These are phyloP conservation scores for Helicoverpa zea DNA, from an alignment of 1,140 invertebrate species.

Conservation along the genomic window DNA sequence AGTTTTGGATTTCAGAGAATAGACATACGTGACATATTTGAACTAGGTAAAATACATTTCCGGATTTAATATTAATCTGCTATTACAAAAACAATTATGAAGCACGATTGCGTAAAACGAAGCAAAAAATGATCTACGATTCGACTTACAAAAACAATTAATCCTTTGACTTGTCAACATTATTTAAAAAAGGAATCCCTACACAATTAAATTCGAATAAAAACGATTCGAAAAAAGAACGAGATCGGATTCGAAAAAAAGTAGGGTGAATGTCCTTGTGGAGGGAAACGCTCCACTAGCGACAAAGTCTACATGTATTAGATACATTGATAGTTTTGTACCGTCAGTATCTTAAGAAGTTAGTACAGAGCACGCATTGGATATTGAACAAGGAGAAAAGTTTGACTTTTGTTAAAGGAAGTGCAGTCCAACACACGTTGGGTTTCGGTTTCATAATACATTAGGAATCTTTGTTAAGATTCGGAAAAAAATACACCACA, in stretches of 20 bases:
- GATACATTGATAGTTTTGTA: conserved; percentile 63
- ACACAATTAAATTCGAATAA: conserved; percentile 77
- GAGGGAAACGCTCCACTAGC: conserved; percentile 59
- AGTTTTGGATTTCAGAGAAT: neutral
- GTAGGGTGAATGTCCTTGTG: conserved; percentile 77
- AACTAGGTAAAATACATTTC: neutral
- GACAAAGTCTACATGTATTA: conserved; percentile 53
- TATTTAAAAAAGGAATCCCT: conserved; percentile 65
- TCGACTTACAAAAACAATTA: conserved; percentile 62
- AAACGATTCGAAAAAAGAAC: conserved; percentile 75
- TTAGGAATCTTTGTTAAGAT: conserved; percentile 48
- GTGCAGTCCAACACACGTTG: conserved; percentile 29
- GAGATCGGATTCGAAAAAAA: conserved; percentile 66
- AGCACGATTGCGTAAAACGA: neutral
- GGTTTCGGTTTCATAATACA: conserved; percentile 49
- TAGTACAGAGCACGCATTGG: conserved; percentile 39
- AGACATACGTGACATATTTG: too few relatives aligned
- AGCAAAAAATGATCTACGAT: conserved; percentile 27
- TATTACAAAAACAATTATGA: neutral
- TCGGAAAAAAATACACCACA: conserved; percentile 37
- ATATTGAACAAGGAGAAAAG: neutral
- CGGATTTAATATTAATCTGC: neutral
- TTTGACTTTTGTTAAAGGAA: conserved; percentile 15
- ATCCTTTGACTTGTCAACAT: conserved; percentile 73
- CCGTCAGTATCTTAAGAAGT: neutral